Evolutionary conservation across 2,888 invertebrate species (phyloP).

Genomic region (Melieria crassipennis): DNA sequence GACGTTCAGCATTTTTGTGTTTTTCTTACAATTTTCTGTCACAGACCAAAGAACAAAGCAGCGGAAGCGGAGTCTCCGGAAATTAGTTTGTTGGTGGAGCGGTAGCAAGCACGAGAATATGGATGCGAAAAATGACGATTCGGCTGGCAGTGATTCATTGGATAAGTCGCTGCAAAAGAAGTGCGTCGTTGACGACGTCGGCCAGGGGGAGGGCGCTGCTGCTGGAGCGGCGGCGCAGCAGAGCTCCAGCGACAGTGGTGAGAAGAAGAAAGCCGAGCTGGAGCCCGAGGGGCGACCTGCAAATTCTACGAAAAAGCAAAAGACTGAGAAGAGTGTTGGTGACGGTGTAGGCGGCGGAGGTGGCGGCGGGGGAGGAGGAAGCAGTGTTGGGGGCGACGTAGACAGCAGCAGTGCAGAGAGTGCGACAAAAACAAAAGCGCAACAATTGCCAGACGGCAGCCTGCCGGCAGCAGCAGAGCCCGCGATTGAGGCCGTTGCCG

Average conservation of each 20-base stretch:
- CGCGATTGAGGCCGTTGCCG: conserved; percentile 7
- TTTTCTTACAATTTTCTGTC: neutral
- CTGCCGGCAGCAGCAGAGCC: conserved; percentile 14
- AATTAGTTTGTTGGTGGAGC: neutral
- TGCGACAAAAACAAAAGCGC: conserved; percentile 7
- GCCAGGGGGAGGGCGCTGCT: conserved; percentile 48
- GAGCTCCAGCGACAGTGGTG: conserved; percentile 34
- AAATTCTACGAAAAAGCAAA: conserved; percentile 40
- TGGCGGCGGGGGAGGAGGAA: conserved; percentile 22
- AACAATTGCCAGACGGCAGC: conserved; percentile 26
- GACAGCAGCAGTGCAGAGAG: conserved; percentile 14
- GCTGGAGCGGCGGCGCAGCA: conserved; percentile 43
- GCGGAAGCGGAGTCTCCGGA: no score
- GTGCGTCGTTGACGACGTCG: conserved; percentile 55
- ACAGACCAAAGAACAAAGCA: no score
- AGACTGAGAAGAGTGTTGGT: conserved; percentile 47
- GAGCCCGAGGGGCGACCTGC: conserved; percentile 26
- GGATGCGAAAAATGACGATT: conserved; percentile 60
- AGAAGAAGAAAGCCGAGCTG: conserved; percentile 26
- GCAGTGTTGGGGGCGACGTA: conserved; percentile 18
- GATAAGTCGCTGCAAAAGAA: conserved; percentile 60
- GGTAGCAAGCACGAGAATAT: conserved; percentile 41
- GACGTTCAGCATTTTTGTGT: conserved; percentile 9
- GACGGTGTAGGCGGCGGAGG: conserved; percentile 17
- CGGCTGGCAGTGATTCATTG: conserved; percentile 59